Percentiles rank a stretch among this genome's conserved stretches.
These are phyloP conservation scores for Eristalis tenax DNA, from an alignment of 2,888 invertebrate genomes.

Conservation along the genomic window DNA sequence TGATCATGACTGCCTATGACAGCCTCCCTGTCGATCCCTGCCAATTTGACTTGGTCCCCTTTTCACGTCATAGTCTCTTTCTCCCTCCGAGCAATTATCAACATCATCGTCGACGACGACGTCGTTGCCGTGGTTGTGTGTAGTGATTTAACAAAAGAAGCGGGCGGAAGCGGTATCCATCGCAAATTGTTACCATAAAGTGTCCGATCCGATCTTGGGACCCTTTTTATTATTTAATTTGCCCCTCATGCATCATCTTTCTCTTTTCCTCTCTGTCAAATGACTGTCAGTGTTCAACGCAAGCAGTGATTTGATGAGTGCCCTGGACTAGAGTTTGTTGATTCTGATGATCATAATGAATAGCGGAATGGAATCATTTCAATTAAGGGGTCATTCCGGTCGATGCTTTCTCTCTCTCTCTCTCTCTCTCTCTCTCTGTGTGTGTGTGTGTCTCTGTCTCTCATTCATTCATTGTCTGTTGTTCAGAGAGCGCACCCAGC, in stretches of 20 bases:
- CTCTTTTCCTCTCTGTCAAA: not conserved
- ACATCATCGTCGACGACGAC: too few relatives aligned
- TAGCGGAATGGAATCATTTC: constrained; percentile 61
- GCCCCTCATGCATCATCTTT: not conserved
- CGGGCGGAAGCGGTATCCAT: constrained; percentile 64
- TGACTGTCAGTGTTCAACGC: not conserved
- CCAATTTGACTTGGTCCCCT: too few relatives aligned
- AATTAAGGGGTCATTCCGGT: constrained; percentile 33
- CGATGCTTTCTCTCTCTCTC: not conserved
- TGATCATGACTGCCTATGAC: too few relatives aligned
- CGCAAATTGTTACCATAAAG: constrained; percentile 54
- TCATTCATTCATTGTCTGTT: too few relatives aligned
- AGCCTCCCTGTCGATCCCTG: too few relatives aligned
- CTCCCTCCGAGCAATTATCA: not conserved
- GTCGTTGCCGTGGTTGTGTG: not conserved
- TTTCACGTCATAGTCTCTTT: not conserved
- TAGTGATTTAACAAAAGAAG: not conserved
- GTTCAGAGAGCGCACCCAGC: not conserved
- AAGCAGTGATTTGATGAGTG: not conserved
- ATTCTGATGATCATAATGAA: constrained; percentile 59
- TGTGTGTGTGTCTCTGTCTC: too few relatives aligned
- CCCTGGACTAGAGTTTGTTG: not conserved
- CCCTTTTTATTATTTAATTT: constrained; percentile 38
- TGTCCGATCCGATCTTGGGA: constrained; percentile 58
- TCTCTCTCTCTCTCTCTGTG: not conserved